phyloP scores from a whole-genome alignment of 2,797 vertebrate genomes.

The Spinibarbus caldwelli region DNA sequence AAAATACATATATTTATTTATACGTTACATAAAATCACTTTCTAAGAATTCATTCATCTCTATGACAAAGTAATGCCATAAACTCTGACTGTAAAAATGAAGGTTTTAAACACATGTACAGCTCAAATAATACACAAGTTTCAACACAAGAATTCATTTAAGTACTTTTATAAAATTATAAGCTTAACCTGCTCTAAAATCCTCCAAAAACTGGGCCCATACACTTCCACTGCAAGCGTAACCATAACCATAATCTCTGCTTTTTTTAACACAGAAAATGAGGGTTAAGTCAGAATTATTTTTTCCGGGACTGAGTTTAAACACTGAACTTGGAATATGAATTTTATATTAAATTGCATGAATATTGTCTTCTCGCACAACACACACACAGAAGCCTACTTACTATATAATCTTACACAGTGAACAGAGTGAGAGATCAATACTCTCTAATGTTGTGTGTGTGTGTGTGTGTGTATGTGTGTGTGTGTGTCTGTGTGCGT shows the following conservation, averaged over 20 bases:
- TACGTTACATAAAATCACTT: not conserved
- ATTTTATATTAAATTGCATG: not conserved
- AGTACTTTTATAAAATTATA: not conserved
- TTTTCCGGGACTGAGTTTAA: not conserved
- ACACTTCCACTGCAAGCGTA: not conserved
- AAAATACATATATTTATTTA: not conserved
- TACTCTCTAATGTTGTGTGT: constrained; percentile 50
- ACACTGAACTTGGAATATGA: not conserved
- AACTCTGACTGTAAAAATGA: not conserved
- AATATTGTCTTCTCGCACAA: not conserved
- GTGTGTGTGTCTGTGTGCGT: constrained; percentile 20
- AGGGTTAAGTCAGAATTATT: not conserved
- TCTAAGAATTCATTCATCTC: not conserved
- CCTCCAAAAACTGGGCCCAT: no score
- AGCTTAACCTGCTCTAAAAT: not conserved
- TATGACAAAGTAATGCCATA: not conserved
- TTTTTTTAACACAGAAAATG: not conserved
- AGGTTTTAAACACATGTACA: not conserved
- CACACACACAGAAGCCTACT: not conserved
- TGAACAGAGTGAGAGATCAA: constrained; percentile 20
- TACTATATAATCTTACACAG: not conserved
- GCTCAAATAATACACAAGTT: no score
- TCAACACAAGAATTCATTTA: not conserved
- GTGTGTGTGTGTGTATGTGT: constrained; percentile 14
- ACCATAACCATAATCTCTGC: not conserved